Conservation (phyloP, 2,888 invertebrate genomes). For the Leucoma salicis region DNA sequence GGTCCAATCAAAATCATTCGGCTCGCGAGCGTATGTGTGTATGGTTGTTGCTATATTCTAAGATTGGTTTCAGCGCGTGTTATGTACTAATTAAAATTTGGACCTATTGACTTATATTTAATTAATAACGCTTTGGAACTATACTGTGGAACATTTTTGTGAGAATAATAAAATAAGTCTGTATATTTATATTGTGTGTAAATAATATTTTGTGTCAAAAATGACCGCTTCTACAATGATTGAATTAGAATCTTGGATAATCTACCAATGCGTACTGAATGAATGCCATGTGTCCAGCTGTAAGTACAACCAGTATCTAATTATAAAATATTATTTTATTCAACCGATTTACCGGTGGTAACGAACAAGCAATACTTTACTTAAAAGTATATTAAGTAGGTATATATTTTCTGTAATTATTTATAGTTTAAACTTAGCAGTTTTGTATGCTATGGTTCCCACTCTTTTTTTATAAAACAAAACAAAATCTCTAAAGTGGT, state of each 20-base stretch:
- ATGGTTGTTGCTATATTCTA: constrained; percentile 38
- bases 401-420: no score
- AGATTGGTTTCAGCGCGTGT: constrained; percentile 45
- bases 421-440: no score
- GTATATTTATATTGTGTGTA: constrained; percentile 42
- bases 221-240: constrained; percentile 83
- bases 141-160: constrained; percentile 42
- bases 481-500: no score
- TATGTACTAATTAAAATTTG: constrained; percentile 47
- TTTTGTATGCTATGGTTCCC: no score
- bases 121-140: constrained; percentile 27
- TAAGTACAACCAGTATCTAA: constrained; percentile 65
- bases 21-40: constrained; percentile 47
- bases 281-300: constrained; percentile 86
- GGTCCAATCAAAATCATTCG: constrained; percentile 62
- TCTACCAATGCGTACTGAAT: constrained; percentile 86
- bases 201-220: constrained; percentile 45
- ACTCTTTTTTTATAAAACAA: no score
- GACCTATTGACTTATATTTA: constrained; percentile 50
- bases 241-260: constrained; percentile 86
- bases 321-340: background rate
- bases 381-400: no score
- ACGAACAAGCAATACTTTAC: no score
- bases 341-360: no score
- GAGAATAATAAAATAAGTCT: constrained; percentile 26